Evolutionary conservation across 2,888 invertebrate species (phyloP).

Genomic region (Ophioninae sp.): DNA sequence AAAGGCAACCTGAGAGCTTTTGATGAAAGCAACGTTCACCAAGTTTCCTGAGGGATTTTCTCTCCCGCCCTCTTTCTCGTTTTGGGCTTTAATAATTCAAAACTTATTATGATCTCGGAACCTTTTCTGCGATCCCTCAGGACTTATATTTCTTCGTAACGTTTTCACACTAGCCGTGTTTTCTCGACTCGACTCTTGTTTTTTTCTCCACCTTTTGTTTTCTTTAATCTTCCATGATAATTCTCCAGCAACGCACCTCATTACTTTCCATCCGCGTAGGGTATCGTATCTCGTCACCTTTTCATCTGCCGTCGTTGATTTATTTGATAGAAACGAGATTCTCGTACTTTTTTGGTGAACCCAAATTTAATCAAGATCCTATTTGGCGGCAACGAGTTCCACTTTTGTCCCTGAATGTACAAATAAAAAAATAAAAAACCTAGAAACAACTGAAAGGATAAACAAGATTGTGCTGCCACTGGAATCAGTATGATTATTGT

Average conservation of each 20-base stretch:
- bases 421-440: neutral
- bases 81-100: constrained; percentile 56
- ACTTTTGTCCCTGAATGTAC: neutral
- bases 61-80: constrained; percentile 6
- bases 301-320: constrained; percentile 18
- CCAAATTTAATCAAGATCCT: constrained; percentile 1
- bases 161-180: constrained; percentile 37
- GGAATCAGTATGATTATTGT: neutral
- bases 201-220: neutral
- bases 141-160: constrained; percentile 58
- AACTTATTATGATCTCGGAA: constrained; percentile 56
- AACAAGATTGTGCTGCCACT: neutral
- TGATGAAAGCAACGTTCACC: constrained; percentile 43
- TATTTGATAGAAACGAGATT: constrained; percentile 30
- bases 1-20: constrained; percentile 3
- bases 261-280: constrained; percentile 17
- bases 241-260: constrained; percentile 35
- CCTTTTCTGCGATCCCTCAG: constrained; percentile 26
- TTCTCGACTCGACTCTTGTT: constrained; percentile 5
- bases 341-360: neutral
- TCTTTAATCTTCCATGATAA: neutral
- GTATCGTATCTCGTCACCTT: constrained; percentile 22
- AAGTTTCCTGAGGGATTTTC: constrained; percentile 12
- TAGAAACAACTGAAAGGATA: neutral
- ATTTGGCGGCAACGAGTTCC: neutral